Percentiles rank a stretch among this genome's conserved stretches.
These are phyloP conservation scores for Sipha flava DNA, from an alignment of 1,140 invertebrate species.

Conservation along the genomic window DNA sequence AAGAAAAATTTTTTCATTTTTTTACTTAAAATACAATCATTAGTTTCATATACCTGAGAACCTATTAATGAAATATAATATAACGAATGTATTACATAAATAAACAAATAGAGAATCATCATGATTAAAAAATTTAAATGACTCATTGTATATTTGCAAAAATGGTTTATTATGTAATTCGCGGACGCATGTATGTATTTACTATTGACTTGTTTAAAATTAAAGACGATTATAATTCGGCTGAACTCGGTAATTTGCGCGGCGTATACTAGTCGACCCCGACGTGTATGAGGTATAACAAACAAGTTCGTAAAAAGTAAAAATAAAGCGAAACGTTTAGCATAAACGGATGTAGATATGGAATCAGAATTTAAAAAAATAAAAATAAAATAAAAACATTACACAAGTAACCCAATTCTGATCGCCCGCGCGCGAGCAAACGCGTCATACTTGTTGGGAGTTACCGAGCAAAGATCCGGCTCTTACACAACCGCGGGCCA, in stretches of 20 bases:
- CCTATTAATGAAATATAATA: too few species aligned
- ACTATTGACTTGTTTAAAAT: not conserved
- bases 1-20: too few species aligned
- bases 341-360: not conserved
- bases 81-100: too few species aligned
- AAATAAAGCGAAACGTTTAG: not conserved
- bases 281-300: too few species aligned
- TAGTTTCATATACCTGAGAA: too few species aligned
- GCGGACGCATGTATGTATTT: not conserved
- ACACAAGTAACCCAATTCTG: slow-evolving; percentile 23
- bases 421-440: not conserved
- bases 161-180: not conserved
- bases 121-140: not conserved
- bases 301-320: not conserved
- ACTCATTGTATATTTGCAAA: not conserved
- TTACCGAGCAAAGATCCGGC: not conserved
- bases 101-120: not conserved
- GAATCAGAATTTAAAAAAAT: not conserved
- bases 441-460: not conserved
- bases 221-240: too few species aligned
- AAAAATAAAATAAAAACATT: not conserved
- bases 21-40: too few species aligned
- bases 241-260: too few species aligned
- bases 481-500: not conserved
- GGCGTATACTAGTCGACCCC: too few species aligned